Base-by-base conservation (phyloP, 2,113 vertebrate species). In the Nesoenas mayeri region DNA sequence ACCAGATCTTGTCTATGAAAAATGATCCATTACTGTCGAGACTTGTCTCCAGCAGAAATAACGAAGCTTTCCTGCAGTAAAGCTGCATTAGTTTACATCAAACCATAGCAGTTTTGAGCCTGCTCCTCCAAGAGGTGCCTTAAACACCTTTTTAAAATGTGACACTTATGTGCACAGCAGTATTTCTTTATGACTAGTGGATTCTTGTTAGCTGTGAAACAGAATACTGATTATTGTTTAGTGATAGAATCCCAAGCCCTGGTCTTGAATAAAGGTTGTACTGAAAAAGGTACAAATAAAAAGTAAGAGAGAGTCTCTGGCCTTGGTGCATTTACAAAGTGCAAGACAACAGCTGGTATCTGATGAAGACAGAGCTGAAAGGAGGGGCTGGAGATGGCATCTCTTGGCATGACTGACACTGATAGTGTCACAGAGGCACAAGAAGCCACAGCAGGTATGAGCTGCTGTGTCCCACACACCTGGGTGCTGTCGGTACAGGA, bases 381-480 rank as follows among this genome's bases (percentile, higher is more conserved):
- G 34, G 44, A 70, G 57, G 70, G 16, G 71, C n/a, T 53, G 69
- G 62, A 38, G 60, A 10, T 21, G 64, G 50, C 22, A 11, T 72
- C 36, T 58, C 14, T 9, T 11, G 1, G 21, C 15, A 0, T 4
- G 48, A n/a, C 20, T n/a, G 42, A 44, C 73, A 53, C 66, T 2
- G 6, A 5, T 12, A 9, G 11, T 15, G 62, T 51, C 31, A 1
- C 5, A 40, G 40, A 22, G 54, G 18, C 22, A 6, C 0, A 36
- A 44, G 15, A 42, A 70, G 51, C 60, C 17, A 10, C 29, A 53
- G 61, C 29, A 57, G 42, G 17, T 34, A 4, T 31, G 6, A 9
- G 34, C 36, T 38, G 1, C 42, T 0, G 2, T n/a, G 69, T 22
- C 20, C 56, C 19, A 4, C 8, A 0, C 51, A 10, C 36, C 48